These are phyloP conservation scores for Lithophane leautieri DNA, from an alignment of 2,888 invertebrate genomes.

Conservation along the genomic window DNA sequence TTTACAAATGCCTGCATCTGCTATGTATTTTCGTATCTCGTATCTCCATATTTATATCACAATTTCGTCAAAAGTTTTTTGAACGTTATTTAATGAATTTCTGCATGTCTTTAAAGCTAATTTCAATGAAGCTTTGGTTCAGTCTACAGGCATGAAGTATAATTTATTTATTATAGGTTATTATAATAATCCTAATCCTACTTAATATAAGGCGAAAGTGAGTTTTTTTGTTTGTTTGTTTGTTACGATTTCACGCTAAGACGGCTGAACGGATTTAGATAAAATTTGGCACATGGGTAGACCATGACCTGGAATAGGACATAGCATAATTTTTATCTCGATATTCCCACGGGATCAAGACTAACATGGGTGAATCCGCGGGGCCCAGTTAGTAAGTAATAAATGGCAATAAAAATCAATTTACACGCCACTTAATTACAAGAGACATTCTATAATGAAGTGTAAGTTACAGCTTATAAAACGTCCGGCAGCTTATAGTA, in stretches of 20 bases:
- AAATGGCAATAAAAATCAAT: slow-evolving; percentile 22
- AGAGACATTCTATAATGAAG: slow-evolving; percentile 12
- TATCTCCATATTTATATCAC: too few species aligned
- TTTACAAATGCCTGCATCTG: slow-evolving; percentile 25
- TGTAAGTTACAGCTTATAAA: slow-evolving; percentile 34
- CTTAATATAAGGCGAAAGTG: too few species aligned
- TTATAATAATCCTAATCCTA: neutral
- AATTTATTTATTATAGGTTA: neutral
- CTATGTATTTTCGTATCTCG: too few species aligned
- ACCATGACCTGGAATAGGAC: too few species aligned
- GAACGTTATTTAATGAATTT: neutral
- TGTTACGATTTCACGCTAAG: too few species aligned
- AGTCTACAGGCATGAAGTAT: neutral
- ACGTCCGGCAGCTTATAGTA: slow-evolving; percentile 15
- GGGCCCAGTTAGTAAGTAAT: neutral
- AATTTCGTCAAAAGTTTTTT: neutral
- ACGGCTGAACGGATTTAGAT: too few species aligned
- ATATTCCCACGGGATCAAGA: too few species aligned
- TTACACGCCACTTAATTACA: slow-evolving; percentile 17
- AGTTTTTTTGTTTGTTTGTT: too few species aligned
- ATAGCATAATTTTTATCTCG: too few species aligned
- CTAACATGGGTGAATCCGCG: too few species aligned
- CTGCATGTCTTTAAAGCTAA: neutral
- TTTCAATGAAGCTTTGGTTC: neutral
- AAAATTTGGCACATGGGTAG: too few species aligned